Evolutionary conservation across 92 coral and sea anemone species (phyloP), one percentile per base, ranked within the genome.

Genomic region (Parazoanthus atlanticus): DNA sequence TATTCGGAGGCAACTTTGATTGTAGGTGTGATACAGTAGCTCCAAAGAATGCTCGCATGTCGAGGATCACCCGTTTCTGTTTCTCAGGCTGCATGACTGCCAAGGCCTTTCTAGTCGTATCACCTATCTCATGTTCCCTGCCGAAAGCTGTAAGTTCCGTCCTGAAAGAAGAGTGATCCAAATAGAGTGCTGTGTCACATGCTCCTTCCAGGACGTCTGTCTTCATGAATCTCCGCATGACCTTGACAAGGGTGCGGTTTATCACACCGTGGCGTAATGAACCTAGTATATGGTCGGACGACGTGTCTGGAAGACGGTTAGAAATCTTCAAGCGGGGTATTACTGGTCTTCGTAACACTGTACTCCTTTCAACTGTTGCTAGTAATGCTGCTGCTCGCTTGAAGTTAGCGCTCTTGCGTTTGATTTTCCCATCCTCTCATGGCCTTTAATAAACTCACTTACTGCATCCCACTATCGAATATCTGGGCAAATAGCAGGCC

Each of bases 21-120:
- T 86, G 88, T 58, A 90, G 85, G 89, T 92, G 88, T 86, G 89
- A 82, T 76, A 78, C 84, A 13, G 92, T 56, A 74, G 86, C 86
- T 34, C 47, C 78, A 70, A 78, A 89, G 81, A 89, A 89, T 86
- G 86, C 94, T 78, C 86, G 75, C 38, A 92, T 86, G 75, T 92
- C 65, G 69, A 92, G 94, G 72, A 92, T 70, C 72, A 75, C 86
- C 85, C 69, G 80, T 84, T 81, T 86, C 88, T 92, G 92, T 52
- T 92, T 86, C 43, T 72, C 94, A 69, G 85, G 87, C 69, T 89
- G 89, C 90, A 89, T 71, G 66, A 83, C 74, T 89, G 92, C 89
- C 80, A 86, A 89, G 87, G 81, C 81, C 85, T 86, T 85, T 58
- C 88, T 91, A 82, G 94, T 80, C 84, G 78, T 88, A 91, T 79